These are phyloP conservation scores for Terrapene triunguis DNA, from an alignment of 2,113 vertebrate genomes.

Conservation along the genomic window DNA sequence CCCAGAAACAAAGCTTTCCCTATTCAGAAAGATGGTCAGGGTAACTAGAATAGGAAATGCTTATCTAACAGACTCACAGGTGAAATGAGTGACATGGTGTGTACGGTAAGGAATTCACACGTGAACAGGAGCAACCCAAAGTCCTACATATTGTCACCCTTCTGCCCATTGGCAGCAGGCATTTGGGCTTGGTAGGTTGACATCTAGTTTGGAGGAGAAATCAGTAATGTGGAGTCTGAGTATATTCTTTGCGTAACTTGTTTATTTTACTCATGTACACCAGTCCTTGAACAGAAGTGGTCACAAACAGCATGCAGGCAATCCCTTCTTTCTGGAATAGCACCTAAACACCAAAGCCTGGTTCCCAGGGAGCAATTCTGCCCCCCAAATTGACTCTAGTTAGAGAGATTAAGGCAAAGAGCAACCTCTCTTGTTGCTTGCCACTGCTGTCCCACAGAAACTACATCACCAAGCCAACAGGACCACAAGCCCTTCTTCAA, in stretches of 20 bases:
- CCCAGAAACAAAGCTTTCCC: not conserved
- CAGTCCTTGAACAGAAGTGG: not conserved
- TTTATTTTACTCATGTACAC: not conserved
- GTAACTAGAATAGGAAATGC: not conserved
- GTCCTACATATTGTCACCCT: not conserved
- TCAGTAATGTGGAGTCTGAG: not conserved
- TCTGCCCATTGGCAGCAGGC: not conserved
- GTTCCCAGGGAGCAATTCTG: not conserved
- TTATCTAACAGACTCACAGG: not conserved
- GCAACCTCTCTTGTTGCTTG: not conserved
- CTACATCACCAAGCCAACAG: not conserved
- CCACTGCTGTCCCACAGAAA: not conserved
- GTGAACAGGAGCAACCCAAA: not conserved
- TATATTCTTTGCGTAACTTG: not conserved
- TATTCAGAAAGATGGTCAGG: not conserved
- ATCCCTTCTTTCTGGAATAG: not conserved
- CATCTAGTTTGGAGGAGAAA: not conserved
- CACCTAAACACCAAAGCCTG: not conserved
- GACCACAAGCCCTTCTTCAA: not conserved
- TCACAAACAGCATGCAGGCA: not conserved
- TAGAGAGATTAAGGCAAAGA: not conserved
- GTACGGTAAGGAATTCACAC: not conserved
- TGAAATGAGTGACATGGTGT: not conserved
- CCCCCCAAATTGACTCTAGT: not conserved
- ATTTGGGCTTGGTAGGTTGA: not conserved